A percentile compares a stretch with the other conserved stretches of the same genome.
Conservation (phyloP, 1,140 invertebrate species). For the Antheraea pernyi region DNA sequence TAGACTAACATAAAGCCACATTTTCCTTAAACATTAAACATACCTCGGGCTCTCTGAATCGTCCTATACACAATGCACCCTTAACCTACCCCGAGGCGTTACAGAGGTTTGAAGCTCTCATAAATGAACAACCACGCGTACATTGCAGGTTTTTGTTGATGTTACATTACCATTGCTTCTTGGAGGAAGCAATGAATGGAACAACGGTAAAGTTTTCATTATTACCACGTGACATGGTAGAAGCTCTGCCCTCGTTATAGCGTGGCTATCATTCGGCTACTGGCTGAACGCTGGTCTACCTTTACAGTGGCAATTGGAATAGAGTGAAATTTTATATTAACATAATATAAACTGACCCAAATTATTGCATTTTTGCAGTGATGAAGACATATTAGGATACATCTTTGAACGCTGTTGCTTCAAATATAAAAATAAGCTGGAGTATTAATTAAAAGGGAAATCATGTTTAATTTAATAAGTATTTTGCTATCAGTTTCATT, state of each 20-base stretch:
- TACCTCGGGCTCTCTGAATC: slow-evolving; percentile 50
- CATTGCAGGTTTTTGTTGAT: not conserved
- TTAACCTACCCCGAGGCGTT: slow-evolving; percentile 64
- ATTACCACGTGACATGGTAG: slow-evolving; percentile 22
- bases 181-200: not conserved
- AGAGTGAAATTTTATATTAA: not conserved
- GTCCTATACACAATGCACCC: slow-evolving; percentile 69
- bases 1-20: slow-evolving; percentile 7
- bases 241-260: slow-evolving; percentile 57
- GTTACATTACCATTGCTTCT: not conserved
- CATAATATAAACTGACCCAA: not conserved
- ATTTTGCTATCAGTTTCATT: too few species aligned
- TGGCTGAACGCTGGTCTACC: slow-evolving; percentile 43
- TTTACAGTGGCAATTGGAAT: slow-evolving; percentile 19
- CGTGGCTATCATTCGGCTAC: slow-evolving; percentile 58
- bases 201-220: not conserved
- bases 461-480: too few species aligned
- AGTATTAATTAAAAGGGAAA: too few species aligned
- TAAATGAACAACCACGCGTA: not conserved
- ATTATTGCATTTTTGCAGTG: not conserved
- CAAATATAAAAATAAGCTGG: too few species aligned
- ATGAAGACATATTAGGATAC: not conserved
- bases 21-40: slow-evolving; percentile 22
- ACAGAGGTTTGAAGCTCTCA: not conserved
- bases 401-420: too few species aligned